phyloP scores from a whole-genome alignment of 1,140 invertebrate species.

The Neoseiulus cucumeris region DNA sequence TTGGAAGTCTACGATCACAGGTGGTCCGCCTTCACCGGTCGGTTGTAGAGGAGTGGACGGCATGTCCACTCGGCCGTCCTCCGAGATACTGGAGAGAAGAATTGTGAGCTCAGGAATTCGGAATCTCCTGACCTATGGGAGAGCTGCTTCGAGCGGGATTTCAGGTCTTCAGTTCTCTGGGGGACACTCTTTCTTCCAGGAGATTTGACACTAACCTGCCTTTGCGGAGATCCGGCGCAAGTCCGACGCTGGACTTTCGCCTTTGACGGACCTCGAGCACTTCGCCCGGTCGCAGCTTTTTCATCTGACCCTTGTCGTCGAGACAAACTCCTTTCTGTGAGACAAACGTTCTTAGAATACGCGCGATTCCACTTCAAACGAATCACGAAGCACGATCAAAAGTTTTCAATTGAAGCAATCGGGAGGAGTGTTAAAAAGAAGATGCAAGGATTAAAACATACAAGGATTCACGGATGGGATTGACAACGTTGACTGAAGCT shows the following conservation, averaged over 20 bases:
- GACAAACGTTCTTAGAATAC: background rate
- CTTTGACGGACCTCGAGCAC: conserved; percentile 22
- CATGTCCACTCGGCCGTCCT: conserved; percentile 63
- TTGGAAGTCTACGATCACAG: conserved; percentile 64
- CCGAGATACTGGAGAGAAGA: conserved; percentile 46
- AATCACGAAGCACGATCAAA: background rate
- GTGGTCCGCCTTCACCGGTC: conserved; percentile 42
- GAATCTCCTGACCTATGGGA: too few relatives aligned
- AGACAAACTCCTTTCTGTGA: conserved; percentile 22
- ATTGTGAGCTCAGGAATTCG: too few relatives aligned
- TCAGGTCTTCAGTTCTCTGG: background rate
- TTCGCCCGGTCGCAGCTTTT: conserved; percentile 24
- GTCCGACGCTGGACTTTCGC: conserved; percentile 19
- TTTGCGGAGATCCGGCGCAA: conserved; percentile 15
- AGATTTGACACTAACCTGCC: background rate
- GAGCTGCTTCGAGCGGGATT: too few relatives aligned
- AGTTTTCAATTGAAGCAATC: background rate
- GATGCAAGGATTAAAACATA: too few relatives aligned
- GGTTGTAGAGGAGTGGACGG: conserved; percentile 64
- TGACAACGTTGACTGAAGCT: too few relatives aligned
- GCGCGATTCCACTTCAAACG: background rate
- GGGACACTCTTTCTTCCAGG: background rate
- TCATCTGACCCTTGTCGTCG: conserved; percentile 21
- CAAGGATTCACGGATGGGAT: too few relatives aligned
- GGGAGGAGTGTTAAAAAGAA: too few relatives aligned